phyloP scores from a whole-genome alignment of 2,113 vertebrate genomes.

The Bostrychus sinensis region DNA sequence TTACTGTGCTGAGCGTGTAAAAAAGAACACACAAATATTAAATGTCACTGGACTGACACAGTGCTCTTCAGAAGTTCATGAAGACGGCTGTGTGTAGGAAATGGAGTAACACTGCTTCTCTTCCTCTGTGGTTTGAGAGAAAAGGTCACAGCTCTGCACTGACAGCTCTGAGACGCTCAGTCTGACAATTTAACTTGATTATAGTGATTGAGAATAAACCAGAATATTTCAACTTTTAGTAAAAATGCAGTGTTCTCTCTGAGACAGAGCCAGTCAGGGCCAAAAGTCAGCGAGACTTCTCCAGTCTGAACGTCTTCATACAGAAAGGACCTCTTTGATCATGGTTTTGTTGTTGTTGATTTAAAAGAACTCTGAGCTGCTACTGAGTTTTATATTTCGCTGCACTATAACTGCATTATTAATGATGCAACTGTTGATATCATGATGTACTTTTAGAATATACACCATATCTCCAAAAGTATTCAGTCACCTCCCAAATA shows the following conservation, averaged over 20 bases:
- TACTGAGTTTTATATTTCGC: too few species aligned
- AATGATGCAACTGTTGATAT: too few species aligned
- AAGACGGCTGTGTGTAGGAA: background rate
- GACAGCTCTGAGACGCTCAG: constrained; percentile 35
- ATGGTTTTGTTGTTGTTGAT: too few species aligned
- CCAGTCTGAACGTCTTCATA: background rate
- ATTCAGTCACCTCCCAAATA: too few species aligned
- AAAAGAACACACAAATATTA: constrained; percentile 1
- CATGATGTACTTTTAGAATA: too few species aligned
- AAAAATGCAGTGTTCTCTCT: background rate
- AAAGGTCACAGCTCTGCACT: constrained; percentile 43
- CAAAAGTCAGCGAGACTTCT: constrained; percentile 6
- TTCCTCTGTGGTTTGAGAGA: constrained; percentile 19
- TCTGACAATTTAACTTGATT: constrained; percentile 54
- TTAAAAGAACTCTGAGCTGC: too few species aligned
- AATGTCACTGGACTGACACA: background rate
- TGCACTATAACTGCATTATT: too few species aligned
- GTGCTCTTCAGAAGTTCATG: too few species aligned
- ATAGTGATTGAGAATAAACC: constrained; percentile 43
- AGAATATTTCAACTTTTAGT: constrained; percentile 37
- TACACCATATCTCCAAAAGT: too few species aligned
- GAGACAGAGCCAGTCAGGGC: constrained; percentile 8
- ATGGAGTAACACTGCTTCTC: background rate
- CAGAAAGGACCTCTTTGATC: background rate
- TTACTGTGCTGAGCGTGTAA: constrained; percentile 12